These are phyloP conservation scores for Corydoras maculifer DNA, from an alignment of 2,113 vertebrate genomes.

Conservation along the genomic window DNA sequence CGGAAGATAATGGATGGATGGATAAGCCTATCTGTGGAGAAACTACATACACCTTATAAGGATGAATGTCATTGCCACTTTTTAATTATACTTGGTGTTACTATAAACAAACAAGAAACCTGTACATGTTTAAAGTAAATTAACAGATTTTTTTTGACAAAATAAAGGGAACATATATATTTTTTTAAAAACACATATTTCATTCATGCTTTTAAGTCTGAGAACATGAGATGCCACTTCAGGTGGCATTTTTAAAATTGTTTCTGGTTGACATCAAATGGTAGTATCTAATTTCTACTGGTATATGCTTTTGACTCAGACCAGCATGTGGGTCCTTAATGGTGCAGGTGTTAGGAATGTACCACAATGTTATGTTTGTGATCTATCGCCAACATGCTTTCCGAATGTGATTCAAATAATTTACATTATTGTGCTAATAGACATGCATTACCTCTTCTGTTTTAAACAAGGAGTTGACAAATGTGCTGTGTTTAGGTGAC, in stretches of 20 bases:
- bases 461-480: constrained; percentile 23
- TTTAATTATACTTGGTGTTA: too few species aligned
- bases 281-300: background rate
- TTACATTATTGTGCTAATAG: background rate
- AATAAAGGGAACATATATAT: too few species aligned
- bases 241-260: background rate
- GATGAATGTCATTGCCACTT: too few species aligned
- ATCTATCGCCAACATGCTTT: background rate
- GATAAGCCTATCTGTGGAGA: too few species aligned
- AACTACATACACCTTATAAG: too few species aligned
- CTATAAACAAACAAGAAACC: too few species aligned
- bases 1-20: too few species aligned
- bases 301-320: background rate
- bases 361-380: background rate
- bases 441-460: background rate
- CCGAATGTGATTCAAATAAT: too few species aligned
- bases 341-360: constrained; percentile 28
- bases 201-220: too few species aligned
- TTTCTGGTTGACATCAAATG: background rate
- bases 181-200: too few species aligned
- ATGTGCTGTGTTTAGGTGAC: constrained; percentile 22
- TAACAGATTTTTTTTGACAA: too few species aligned
- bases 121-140: too few species aligned
- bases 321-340: constrained; percentile 15
- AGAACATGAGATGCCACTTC: background rate